Evolutionary conservation across 2,797 vertebrate genomes (phyloP).

Genomic region (Microctenopoma stevenorrisi): DNA sequence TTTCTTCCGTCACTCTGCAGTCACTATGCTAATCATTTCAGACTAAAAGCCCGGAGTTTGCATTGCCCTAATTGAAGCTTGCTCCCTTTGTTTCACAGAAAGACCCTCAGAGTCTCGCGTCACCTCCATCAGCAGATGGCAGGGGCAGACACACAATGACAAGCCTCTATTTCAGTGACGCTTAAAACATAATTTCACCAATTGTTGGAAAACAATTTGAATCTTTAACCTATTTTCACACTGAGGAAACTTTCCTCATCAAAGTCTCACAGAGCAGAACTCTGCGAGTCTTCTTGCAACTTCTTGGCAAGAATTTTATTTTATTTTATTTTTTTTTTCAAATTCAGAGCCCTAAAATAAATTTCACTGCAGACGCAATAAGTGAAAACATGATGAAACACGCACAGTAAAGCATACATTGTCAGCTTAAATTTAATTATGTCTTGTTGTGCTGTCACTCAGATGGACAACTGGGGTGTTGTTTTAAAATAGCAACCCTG

Average conservation of each 20-base stretch:
- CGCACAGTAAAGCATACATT: constrained; percentile 19
- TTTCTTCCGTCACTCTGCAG: constrained; percentile 37
- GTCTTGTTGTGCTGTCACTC: constrained; percentile 37
- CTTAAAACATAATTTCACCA: constrained; percentile 68
- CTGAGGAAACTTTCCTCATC: constrained; percentile 42
- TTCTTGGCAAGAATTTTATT: constrained; percentile 21
- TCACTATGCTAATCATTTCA: constrained; percentile 63
- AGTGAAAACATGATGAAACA: constrained; percentile 39
- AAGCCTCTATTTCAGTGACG: constrained; percentile 64
- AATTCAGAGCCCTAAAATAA: constrained; percentile 17
- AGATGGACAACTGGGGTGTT: constrained; percentile 20
- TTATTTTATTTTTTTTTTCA: neutral
- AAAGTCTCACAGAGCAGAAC: constrained; percentile 30
- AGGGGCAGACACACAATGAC: constrained; percentile 64
- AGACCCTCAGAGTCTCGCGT: constrained; percentile 63
- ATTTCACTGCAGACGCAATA: constrained; percentile 23
- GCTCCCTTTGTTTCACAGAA: constrained; percentile 64
- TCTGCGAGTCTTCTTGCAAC: constrained; percentile 29
- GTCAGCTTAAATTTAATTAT: constrained; percentile 28
- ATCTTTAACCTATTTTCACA: constrained; percentile 67
- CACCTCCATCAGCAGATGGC: constrained; percentile 74
- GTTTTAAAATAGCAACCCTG: constrained; percentile 39
- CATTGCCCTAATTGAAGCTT: constrained; percentile 40
- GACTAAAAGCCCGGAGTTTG: constrained; percentile 56
- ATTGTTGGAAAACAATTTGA: constrained; percentile 59